phyloP scores from a whole-genome alignment of 2,113 vertebrate species.

The Piprites chloris region DNA sequence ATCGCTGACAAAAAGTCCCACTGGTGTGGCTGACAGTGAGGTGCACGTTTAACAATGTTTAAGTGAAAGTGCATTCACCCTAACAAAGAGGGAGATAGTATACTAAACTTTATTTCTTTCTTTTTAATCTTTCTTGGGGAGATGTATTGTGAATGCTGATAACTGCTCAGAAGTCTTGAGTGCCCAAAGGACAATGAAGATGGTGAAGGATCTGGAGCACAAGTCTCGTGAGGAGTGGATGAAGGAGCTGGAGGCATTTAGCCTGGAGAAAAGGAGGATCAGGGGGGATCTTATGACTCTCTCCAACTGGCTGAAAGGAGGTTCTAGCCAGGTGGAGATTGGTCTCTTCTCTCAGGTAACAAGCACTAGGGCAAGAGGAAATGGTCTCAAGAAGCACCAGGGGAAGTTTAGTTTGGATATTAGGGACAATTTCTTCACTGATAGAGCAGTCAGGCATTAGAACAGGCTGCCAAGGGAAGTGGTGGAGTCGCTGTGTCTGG shows the following conservation, averaged over 20 bases:
- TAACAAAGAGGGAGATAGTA: not conserved
- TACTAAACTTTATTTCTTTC: not conserved
- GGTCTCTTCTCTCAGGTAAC: not conserved
- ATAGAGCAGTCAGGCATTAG: not conserved
- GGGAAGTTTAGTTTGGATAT: accelerated
- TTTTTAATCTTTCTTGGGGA: not conserved
- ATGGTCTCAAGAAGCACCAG: not conserved
- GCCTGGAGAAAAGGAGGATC: not conserved
- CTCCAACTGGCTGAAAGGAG: not conserved
- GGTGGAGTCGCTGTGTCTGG: not conserved
- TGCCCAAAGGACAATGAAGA: not conserved
- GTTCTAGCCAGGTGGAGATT: not conserved
- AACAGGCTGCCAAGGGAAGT: not conserved
- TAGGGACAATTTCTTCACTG: not conserved
- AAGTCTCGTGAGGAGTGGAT: not conserved
- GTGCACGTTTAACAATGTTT: not conserved
- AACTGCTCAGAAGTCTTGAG: not conserved
- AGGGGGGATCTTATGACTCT: not conserved
- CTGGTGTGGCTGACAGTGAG: not conserved
- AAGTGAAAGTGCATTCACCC: not conserved
- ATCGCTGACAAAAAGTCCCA: not conserved
- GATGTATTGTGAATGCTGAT: not conserved
- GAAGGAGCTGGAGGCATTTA: not conserved
- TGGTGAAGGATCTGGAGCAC: not conserved
- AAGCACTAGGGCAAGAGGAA: not conserved